Conservation (phyloP, 2,797 vertebrate species). For the Discoglossus pictus region DNA sequence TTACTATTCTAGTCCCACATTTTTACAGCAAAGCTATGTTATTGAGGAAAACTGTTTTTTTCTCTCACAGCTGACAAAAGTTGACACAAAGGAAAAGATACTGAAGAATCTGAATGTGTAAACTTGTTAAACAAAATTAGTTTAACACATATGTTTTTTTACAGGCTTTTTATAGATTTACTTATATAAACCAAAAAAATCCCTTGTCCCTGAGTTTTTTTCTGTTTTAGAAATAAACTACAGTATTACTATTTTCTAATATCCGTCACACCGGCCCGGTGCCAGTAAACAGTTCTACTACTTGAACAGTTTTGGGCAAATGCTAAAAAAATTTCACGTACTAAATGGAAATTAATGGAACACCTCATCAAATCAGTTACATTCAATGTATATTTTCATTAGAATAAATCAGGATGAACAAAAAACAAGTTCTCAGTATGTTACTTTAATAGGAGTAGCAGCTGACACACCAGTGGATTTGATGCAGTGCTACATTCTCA, state of each 20-base stretch:
- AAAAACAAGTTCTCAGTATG: constrained; percentile 58
- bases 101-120: no score
- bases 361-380: constrained; percentile 59
- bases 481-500: constrained; percentile 54
- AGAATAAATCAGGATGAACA: constrained; percentile 56
- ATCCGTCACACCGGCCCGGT: constrained; percentile 23
- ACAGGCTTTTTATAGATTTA: background rate
- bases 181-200: constrained; percentile 1
- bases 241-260: constrained; percentile 23
- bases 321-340: constrained; percentile 62
- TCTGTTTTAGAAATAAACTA: constrained; percentile 8
- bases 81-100: no score
- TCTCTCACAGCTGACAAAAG: no score
- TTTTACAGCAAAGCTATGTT: no score
- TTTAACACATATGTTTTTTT: background rate
- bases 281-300: constrained; percentile 53
- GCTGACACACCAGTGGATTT: constrained; percentile 48
- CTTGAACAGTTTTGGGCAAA: constrained; percentile 57
- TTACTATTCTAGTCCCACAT: no score
- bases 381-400: constrained; percentile 55
- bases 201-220: background rate
- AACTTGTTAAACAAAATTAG: no score
- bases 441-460: constrained; percentile 58
- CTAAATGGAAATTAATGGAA: constrained; percentile 62
- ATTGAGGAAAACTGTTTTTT: no score